Evolutionary conservation across 2,888 invertebrate species (phyloP).

Genomic region (Tupiocoris notatus): DNA sequence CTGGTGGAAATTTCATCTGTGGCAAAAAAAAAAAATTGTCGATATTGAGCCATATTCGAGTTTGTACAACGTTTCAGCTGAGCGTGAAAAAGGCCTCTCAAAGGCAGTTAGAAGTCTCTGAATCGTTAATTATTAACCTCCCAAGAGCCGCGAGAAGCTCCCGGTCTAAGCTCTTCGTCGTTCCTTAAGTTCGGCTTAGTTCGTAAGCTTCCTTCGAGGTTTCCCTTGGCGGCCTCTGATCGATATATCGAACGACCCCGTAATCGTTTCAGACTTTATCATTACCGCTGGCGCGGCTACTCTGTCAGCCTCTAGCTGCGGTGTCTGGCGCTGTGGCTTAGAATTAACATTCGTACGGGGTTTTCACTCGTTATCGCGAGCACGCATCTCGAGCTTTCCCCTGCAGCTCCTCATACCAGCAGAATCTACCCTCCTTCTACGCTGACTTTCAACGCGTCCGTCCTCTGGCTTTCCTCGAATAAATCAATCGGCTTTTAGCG

Average conservation of each 20-base stretch:
- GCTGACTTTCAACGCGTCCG: too few species aligned
- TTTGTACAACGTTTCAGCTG: too few species aligned
- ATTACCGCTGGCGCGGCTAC: conserved; percentile 3
- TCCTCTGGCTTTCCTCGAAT: too few species aligned
- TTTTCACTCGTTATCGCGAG: conserved; percentile 18
- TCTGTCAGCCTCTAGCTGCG: background rate
- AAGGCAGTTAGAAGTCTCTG: background rate
- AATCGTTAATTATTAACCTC: conserved; percentile 21
- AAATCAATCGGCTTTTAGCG: too few species aligned
- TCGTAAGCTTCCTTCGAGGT: background rate
- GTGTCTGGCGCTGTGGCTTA: too few species aligned
- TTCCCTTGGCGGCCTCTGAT: background rate
- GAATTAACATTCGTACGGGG: conserved; percentile 23
- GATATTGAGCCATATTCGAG: too few species aligned
- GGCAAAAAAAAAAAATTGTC: too few species aligned
- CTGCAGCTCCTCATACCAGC: too few species aligned
- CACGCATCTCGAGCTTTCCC: conserved; percentile 17
- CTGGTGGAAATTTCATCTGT: too few species aligned
- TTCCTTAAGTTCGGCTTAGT: background rate
- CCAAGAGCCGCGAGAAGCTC: background rate
- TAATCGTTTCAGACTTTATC: conserved; percentile 33
- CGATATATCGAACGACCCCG: conserved; percentile 33
- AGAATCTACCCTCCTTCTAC: too few species aligned
- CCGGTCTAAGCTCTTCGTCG: background rate
- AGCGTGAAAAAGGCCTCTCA: background rate